Evolutionary conservation across 1,140 invertebrate species (phyloP), one percentile per base, ranked within the genome.

Genomic region (Diabrotica undecimpunctata): DNA sequence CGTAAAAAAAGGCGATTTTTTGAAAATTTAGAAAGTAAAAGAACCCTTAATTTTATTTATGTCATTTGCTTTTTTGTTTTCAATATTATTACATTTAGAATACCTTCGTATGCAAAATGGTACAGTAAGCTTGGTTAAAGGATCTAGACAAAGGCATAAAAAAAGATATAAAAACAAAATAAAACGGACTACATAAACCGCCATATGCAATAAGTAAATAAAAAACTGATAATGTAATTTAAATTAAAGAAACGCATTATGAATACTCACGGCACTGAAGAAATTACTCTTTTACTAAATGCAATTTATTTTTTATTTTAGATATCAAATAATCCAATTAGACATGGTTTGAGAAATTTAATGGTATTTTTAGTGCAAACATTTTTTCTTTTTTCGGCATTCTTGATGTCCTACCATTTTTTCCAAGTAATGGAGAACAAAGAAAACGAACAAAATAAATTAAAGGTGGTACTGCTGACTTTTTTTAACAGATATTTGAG

Each of bases 401-500:
- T 66, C 52, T 54, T 70, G 12, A 39, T 70, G 13, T 66, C 71
- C 4, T 69, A 68, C 39, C 66, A 73, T n/a, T 58, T 70, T 10
- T 64, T 65, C 25, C 61, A 68, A 60, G 64, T 66, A 5, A 64
- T 68, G 50, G 53, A 66, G n/a, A 61, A 59, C 41, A 14, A 65
- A 58, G n/a, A 55, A 63, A 67, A 53, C 54, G 14, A 60, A 58
- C 8, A 65, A 64, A n/a, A 54, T 58, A 46, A 46, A 46, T n/a
- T n/a, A 10, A 71, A 51, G 52, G 62, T 70, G n/a, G 12, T 67
- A 0, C 54, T 55, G 11, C n/a, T 68, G 12, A 65, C 67, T 10
- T 66, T 69, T 39, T 10, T 71, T 11, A 73, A 73, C 62, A 62
- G 71, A 61, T 71, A 71, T 65, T 52, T 73, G 37, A 67, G 71